Conservation (phyloP, 2,888 invertebrate species). For the Smittia sp. region DNA sequence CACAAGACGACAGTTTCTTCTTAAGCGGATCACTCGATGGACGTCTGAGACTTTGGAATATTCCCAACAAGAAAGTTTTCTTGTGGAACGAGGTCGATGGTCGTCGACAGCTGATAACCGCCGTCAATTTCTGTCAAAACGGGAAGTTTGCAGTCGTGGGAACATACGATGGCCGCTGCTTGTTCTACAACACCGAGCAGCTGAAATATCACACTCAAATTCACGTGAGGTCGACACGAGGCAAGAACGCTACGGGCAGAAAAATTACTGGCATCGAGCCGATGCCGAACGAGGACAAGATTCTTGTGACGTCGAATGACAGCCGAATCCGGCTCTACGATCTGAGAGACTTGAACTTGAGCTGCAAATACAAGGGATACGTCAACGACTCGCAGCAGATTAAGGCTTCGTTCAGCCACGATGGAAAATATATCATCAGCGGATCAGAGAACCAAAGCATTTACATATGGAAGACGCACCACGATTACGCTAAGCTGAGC, state of each 20-base stretch:
- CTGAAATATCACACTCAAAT: slow-evolving; percentile 98
- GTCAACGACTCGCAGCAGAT: slow-evolving; percentile 96
- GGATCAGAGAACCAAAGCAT: slow-evolving; percentile 97
- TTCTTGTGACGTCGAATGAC: slow-evolving; percentile 96
- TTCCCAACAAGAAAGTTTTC: slow-evolving; percentile 98
- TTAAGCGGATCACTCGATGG: slow-evolving; percentile 97
- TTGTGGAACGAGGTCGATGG: slow-evolving; percentile 97
- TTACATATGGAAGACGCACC: slow-evolving; percentile 97
- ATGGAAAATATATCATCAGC: slow-evolving; percentile 94
- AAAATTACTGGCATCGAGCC: slow-evolving; percentile 98
- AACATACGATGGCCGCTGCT: slow-evolving; percentile 96
- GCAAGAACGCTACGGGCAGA: slow-evolving; percentile 89
- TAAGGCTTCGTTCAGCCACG: slow-evolving; percentile 94
- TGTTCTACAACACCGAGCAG: slow-evolving; percentile 97
- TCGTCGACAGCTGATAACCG: slow-evolving; percentile 91
- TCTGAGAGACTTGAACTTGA: slow-evolving; percentile 86
- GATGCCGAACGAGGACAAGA: slow-evolving; percentile 93
- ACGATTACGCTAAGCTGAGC: slow-evolving; percentile 92
- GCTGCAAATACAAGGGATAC: slow-evolving; percentile 93
- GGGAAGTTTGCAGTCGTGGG: slow-evolving; percentile 98
- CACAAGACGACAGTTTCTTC: slow-evolving; percentile 86
- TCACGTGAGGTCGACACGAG: slow-evolving; percentile 91
- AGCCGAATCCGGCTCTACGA: slow-evolving; percentile 95
- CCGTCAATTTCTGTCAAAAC: slow-evolving; percentile 95
- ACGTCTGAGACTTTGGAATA: slow-evolving; percentile 97